Base-by-base conservation (phyloP, 35 echinoderm and acorn worm genomes). In the Patiria miniata region DNA sequence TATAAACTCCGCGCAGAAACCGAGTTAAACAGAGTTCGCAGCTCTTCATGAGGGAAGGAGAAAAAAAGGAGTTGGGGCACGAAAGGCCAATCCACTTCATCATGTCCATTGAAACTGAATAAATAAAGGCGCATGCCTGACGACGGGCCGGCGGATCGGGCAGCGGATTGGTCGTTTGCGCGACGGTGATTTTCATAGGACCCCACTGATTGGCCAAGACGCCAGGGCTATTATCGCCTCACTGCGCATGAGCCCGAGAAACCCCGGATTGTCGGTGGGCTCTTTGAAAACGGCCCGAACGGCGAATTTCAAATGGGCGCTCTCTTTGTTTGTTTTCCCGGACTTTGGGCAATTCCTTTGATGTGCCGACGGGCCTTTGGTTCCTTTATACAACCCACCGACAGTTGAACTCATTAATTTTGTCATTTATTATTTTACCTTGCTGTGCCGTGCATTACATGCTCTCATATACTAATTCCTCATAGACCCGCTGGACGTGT, bases 381-480 rank as follows among this genome's bases (percentile, higher is more conserved):
- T 87, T 44, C 85, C 52, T 77, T 47, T 87, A 78, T 87, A 68
- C 68, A 39, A 56, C 37, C 77, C 76, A 87, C 77, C 85, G 85
- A 87, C 68, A 54, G 85, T 78, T 79, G 85, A 69, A 78, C 39
- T 87, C 77, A 87, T 87, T 79, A 69, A 87, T 87, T 60, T 44
- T 52, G 85, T 69, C 85, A 87, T 78, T 79, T 87, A 87, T 87
- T 77, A 87, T 87, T 79, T 87, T 77, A 86, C 56, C 83, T 59
- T 68, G 78, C 78, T 23, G 38, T 44, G 78, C 18, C 42, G 85
- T 21, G 85, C 69, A 77, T 87, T 87, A 77, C 26, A 29, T 37
- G 18, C 83, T 86, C n/a, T 29, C 68, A 68, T 19, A 38, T 86
- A 53, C 33, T 83, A 83, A 38, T 33, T 60, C 81, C 37, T 37